Conservation (phyloP, 2,797 vertebrate genomes). For the Clarias platycephalus region DNA sequence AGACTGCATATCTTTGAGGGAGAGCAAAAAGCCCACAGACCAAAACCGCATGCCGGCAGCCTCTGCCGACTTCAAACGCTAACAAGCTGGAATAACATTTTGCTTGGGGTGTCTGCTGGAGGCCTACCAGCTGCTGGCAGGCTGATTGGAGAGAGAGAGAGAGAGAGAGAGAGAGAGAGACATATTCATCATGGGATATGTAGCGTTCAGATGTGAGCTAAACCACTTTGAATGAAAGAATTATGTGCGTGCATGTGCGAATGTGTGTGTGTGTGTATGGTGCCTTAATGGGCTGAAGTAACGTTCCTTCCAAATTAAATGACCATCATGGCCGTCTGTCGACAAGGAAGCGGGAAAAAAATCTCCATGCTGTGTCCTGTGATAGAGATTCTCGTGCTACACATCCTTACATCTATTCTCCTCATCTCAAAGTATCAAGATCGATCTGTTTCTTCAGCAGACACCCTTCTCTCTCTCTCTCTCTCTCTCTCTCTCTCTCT, state of each 20-base stretch:
- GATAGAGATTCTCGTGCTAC: conserved; percentile 51
- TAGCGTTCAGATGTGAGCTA: conserved; percentile 71
- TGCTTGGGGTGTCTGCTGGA: conserved; percentile 78
- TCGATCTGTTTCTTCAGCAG: conserved; percentile 50
- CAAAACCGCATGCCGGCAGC: conserved; percentile 76
- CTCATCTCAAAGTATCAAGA: conserved; percentile 48
- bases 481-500: conserved; percentile 34
- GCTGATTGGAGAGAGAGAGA: conserved; percentile 70
- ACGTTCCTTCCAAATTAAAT: conserved; percentile 40
- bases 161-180: conserved; percentile 10
- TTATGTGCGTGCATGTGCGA: conserved; percentile 7
- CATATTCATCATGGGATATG: conserved; percentile 76
- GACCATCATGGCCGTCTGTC: conserved; percentile 53
- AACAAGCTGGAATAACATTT: conserved; percentile 84
- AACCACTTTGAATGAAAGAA: conserved; percentile 70
- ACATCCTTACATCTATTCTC: conserved; percentile 45
- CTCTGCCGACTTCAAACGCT: conserved; percentile 80
- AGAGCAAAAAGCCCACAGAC: conserved; percentile 71
- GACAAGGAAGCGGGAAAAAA: conserved; percentile 53
- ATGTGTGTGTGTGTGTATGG: conserved; percentile 31
- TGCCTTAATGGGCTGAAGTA: conserved; percentile 42
- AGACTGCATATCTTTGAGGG: conserved; percentile 73
- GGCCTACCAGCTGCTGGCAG: conserved; percentile 75
- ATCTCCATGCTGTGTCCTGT: conserved; percentile 44
- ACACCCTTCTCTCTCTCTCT: conserved; percentile 38